These are phyloP conservation scores for Gallinago solitaria DNA, from an alignment of 2,797 vertebrate genomes.

Conservation along the genomic window DNA sequence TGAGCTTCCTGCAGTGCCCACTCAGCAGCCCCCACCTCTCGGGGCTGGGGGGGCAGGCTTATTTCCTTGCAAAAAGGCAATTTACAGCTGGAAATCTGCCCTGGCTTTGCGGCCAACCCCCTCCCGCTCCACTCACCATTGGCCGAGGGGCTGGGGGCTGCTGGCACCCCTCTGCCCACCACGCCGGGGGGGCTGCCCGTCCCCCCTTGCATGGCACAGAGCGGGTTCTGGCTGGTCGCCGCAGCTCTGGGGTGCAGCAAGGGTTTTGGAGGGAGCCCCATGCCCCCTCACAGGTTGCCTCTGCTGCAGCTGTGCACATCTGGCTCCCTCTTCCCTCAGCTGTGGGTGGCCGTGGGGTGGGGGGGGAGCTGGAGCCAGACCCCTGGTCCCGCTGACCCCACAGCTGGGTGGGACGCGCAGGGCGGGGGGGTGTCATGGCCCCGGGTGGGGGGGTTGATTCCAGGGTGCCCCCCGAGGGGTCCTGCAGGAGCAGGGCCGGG, in stretches of 20 bases:
- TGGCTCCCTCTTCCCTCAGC: background rate
- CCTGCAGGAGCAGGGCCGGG: rapidly evolving
- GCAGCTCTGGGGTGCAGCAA: rapidly evolving
- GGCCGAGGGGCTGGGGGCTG: background rate
- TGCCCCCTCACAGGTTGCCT: background rate
- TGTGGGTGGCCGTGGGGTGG: background rate
- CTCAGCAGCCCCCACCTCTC: background rate
- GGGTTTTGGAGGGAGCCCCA: background rate
- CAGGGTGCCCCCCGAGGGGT: rapidly evolving
- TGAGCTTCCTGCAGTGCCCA: background rate
- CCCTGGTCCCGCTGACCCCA: background rate
- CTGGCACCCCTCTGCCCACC: background rate
- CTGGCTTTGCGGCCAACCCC: rapidly evolving
- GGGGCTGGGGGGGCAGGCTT: background rate
- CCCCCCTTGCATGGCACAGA: rapidly evolving
- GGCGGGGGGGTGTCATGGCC: rapidly evolving
- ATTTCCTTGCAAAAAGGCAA: background rate
- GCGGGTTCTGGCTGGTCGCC: background rate
- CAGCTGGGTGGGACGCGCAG: background rate
- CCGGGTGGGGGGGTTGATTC: rapidly evolving
- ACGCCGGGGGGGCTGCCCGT: too few species aligned
- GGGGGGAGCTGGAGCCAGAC: background rate
- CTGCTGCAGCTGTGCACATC: background rate
- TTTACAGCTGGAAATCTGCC: background rate
- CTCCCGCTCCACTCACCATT: background rate